Percentiles rank a stretch among this genome's conserved stretches.
phyloP scores from a whole-genome alignment of 2,797 vertebrate genomes.

The Manis crassicaudata region DNA sequence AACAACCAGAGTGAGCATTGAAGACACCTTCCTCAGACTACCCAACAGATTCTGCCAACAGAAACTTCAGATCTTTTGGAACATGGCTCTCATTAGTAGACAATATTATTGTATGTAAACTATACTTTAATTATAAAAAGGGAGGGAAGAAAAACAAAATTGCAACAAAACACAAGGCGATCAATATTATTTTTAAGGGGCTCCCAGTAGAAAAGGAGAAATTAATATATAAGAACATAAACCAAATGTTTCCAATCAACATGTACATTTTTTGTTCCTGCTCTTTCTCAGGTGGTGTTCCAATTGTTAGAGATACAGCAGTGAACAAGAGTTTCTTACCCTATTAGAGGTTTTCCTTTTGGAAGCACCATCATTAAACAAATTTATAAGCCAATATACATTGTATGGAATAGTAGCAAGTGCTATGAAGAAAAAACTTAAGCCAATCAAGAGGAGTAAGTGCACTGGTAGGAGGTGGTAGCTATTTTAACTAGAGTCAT shows the following conservation, averaged over 20 bases:
- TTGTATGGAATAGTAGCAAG: neutral
- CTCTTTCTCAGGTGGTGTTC: neutral
- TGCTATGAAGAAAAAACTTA: neutral
- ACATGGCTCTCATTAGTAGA: neutral
- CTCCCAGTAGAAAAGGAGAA: neutral
- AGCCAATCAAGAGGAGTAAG: neutral
- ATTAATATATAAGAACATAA: neutral
- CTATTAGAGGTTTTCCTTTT: neutral
- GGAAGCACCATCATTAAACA: neutral
- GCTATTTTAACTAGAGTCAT: neutral
- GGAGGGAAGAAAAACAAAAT: neutral
- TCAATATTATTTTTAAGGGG: neutral
- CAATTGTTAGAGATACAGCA: neutral
- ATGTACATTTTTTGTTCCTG: neutral
- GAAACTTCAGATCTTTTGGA: neutral
- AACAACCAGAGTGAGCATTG: too few species aligned
- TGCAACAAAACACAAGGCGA: neutral
- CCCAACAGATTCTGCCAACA: neutral
- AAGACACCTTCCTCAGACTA: too few species aligned
- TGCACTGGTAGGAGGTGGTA: rapidly evolving
- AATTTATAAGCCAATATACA: neutral
- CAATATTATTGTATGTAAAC: neutral
- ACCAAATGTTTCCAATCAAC: neutral
- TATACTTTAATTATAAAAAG: too few species aligned
- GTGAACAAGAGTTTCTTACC: neutral